These are phyloP conservation scores for Acleris holmiana DNA, from an alignment of 2,888 invertebrate genomes.

Conservation along the genomic window DNA sequence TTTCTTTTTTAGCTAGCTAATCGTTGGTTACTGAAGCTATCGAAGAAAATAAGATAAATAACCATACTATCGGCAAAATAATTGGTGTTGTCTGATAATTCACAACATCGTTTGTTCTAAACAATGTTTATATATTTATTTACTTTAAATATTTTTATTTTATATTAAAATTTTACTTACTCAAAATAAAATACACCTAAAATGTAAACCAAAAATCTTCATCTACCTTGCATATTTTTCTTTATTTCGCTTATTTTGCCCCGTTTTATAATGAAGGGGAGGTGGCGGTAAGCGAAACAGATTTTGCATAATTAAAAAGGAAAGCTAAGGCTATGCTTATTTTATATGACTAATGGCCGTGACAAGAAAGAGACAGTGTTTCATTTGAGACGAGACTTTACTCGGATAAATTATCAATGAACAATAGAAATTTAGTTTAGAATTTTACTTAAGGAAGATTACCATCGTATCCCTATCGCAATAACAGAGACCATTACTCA, in stretches of 20 bases:
- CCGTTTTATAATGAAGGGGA: slow-evolving; percentile 55
- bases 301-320: slow-evolving; percentile 83
- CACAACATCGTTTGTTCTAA: too few relatives aligned
- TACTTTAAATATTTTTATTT: background rate
- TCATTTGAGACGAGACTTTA: slow-evolving; percentile 1
- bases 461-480: too few relatives aligned
- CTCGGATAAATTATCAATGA: slow-evolving; percentile 2
- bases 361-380: slow-evolving; percentile 40
- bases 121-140: too few relatives aligned
- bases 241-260: slow-evolving; percentile 71
- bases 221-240: slow-evolving; percentile 71
- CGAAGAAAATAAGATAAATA: too few relatives aligned
- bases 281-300: slow-evolving; percentile 66
- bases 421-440: too few relatives aligned
- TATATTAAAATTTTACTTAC: background rate
- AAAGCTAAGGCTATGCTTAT: slow-evolving; percentile 73
- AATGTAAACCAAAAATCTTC: slow-evolving; percentile 68
- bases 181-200: slow-evolving; percentile 36
- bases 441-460: too few relatives aligned
- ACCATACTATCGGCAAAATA: too few relatives aligned
- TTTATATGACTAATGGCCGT: slow-evolving; percentile 71
- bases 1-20: too few relatives aligned
- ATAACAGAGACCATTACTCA: too few relatives aligned
- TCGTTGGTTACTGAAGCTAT: too few relatives aligned
- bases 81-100: too few relatives aligned